Conservation (phyloP, 2,888 invertebrate genomes). For the Harpalus rubripes region DNA sequence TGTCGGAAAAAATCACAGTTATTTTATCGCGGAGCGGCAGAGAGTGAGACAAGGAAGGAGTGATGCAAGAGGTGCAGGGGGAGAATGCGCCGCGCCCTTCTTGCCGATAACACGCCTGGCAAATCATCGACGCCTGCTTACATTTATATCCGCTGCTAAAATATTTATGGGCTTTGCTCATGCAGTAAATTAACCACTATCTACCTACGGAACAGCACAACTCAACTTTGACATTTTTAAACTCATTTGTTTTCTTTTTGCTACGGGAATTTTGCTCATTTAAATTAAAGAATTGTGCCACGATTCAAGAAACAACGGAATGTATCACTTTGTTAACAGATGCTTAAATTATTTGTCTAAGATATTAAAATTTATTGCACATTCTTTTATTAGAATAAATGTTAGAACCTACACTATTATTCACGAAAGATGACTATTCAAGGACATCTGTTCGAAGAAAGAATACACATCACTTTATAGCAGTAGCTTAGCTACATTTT, state of each 20-base stretch:
- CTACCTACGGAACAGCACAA: slow-evolving; percentile 14
- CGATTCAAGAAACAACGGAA: background rate
- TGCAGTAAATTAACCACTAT: slow-evolving; percentile 53
- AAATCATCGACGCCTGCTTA: slow-evolving; percentile 58
- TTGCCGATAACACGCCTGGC: slow-evolving; percentile 52
- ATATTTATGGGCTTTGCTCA: slow-evolving; percentile 46
- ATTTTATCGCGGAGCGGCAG: slow-evolving; percentile 73
- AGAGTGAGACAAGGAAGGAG: slow-evolving; percentile 57
- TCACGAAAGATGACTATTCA: too few relatives aligned
- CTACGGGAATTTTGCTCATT: background rate
- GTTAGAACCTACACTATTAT: too few relatives aligned
- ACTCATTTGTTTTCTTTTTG: background rate
- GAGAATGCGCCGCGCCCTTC: slow-evolving; percentile 22
- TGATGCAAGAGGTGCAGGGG: background rate
- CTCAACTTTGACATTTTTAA: slow-evolving; percentile 22
- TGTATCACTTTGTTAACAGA: background rate
- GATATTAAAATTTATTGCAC: too few relatives aligned
- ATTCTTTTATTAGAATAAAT: too few relatives aligned
- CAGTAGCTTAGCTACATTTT: too few relatives aligned
- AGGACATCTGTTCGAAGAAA: too few relatives aligned
- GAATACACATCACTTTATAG: too few relatives aligned
- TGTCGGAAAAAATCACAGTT: slow-evolving; percentile 77
- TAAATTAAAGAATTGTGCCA: background rate
- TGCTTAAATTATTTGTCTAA: too few relatives aligned
- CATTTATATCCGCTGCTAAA: slow-evolving; percentile 52